Percentiles rank a stretch among this genome's conserved stretches.
These are phyloP conservation scores for Frieseomelitta varia DNA, from an alignment of 1,140 invertebrate species.

Conservation along the genomic window DNA sequence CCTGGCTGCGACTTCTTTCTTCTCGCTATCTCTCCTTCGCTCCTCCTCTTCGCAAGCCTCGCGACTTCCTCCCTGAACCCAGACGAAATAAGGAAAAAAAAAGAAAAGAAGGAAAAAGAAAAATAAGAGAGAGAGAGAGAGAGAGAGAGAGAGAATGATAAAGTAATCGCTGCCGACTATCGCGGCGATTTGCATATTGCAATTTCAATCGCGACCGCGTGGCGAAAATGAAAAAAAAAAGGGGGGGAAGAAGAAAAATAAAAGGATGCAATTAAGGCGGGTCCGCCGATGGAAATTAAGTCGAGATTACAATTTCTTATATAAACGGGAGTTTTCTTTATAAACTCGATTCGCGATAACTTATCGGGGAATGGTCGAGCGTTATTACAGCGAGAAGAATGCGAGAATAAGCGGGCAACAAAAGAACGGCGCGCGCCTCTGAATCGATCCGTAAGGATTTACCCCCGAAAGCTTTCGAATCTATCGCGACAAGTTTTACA, in stretches of 20 bases:
- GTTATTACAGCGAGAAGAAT: not conserved
- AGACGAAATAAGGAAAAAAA: not conserved
- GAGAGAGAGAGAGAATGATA: not conserved
- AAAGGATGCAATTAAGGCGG: conserved; percentile 14
- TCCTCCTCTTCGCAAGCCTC: not conserved
- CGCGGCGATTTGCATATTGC: conserved; percentile 38
- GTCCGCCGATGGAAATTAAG: not conserved
- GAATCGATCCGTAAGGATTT: not conserved
- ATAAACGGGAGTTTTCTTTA: not conserved
- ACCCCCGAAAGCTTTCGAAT: conserved; percentile 2
- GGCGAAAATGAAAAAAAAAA: not conserved
- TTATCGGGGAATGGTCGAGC: not conserved
- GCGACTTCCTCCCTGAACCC: conserved; percentile 30
- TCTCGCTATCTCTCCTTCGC: not conserved
- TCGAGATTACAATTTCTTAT: not conserved
- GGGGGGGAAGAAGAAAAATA: too few species aligned
- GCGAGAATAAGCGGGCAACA: not conserved
- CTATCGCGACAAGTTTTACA: conserved; percentile 11
- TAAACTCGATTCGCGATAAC: not conserved
- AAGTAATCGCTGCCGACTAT: conserved; percentile 17
- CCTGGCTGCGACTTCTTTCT: conserved; percentile 52
- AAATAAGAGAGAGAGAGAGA: too few species aligned
- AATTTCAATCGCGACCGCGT: conserved; percentile 12
- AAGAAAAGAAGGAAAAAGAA: too few species aligned
- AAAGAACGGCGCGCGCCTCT: not conserved